Percentiles rank a stretch among this genome's conserved stretches.
These are phyloP conservation scores for Andrena chrysosceles DNA, from an alignment of 2,888 invertebrate species.

Conservation along the genomic window DNA sequence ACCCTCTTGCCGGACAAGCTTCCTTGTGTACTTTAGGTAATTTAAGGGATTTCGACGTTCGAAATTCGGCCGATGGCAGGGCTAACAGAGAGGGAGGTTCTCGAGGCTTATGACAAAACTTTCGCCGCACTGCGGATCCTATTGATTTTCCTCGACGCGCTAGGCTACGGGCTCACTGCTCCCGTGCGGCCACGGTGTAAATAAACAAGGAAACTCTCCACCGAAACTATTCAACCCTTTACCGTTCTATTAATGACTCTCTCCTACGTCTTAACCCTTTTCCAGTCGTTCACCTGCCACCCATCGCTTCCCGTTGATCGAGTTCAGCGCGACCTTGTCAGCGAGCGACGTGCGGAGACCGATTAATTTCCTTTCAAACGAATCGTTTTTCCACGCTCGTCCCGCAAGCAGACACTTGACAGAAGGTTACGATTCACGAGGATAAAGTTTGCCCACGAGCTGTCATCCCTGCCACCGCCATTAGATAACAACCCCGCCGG, in stretches of 20 bases:
- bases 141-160: conserved; percentile 82
- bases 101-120: conserved; percentile 78
- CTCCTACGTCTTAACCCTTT: background rate
- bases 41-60: background rate
- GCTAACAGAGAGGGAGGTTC: conserved; percentile 20
- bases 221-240: conserved; percentile 27
- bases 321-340: background rate
- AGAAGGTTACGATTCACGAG: too few relatives aligned
- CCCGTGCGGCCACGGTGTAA: conserved; percentile 76
- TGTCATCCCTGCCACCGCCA: conserved; percentile 5
- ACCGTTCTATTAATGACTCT: background rate
- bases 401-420: background rate
- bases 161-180: conserved; percentile 68
- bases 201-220: conserved; percentile 79
- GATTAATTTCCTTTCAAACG: background rate
- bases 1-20: background rate
- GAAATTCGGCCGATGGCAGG: conserved; percentile 11
- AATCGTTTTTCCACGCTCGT: background rate
- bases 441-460: background rate
- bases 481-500: background rate
- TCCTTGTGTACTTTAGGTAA: background rate
- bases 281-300: background rate
- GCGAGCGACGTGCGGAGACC: background rate
- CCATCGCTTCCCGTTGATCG: background rate
- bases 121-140: conserved; percentile 83